Base-by-base conservation (phyloP, 2,113 vertebrate genomes). In the Rhipidura dahli region DNA sequence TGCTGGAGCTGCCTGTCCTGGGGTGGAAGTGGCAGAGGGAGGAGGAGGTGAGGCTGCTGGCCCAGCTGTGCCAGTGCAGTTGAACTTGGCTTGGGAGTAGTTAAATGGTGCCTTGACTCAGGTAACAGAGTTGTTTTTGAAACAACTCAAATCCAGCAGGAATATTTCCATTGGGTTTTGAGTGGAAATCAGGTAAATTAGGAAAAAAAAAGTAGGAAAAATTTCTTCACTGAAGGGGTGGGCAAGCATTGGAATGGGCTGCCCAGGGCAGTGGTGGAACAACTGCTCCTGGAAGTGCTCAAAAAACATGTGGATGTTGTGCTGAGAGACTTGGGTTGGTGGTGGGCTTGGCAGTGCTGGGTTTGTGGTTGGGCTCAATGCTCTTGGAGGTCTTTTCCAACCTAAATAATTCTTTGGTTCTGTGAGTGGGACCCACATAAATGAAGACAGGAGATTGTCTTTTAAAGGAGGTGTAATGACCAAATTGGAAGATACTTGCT, bases 211-310 rank as follows among this genome's bases (percentile, higher is more conserved):
- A n/a, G 7, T 8, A 31, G n/a, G 12, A 35, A 23, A 54, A 16
- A 11, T 4, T 33, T 17, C 22, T 63, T 77, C 22, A 15, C 15
- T 63, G 56, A 37, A 37, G 7, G 8, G 0, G 9, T 63, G 27
- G 13, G 56, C 15, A 64, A 8, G 49, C 64, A 28, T 2, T 56
- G 9, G 3, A 49, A 42, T 0, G 0, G 7, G 8, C 28, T 90
- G 30, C 26, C 31, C 2, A 4, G 8, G 15, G 13, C 8, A 23
- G 12, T 56, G 35, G 8, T 49, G 35, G 63, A 49, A 28, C 49
- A 19, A 33, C 8, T n/a, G 22, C 31, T 17, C 49, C 40, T 90
- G 40, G 35, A 61, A 49, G 7, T 33, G 27, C 35, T 70, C 15
- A 54, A 1, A 68, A 60, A 27, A 7, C 7, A 4, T 1, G 6